Percentiles rank a stretch among this genome's conserved stretches.
phyloP scores from a whole-genome alignment of 2,797 vertebrate genomes.

The Myotis daubentonii region DNA sequence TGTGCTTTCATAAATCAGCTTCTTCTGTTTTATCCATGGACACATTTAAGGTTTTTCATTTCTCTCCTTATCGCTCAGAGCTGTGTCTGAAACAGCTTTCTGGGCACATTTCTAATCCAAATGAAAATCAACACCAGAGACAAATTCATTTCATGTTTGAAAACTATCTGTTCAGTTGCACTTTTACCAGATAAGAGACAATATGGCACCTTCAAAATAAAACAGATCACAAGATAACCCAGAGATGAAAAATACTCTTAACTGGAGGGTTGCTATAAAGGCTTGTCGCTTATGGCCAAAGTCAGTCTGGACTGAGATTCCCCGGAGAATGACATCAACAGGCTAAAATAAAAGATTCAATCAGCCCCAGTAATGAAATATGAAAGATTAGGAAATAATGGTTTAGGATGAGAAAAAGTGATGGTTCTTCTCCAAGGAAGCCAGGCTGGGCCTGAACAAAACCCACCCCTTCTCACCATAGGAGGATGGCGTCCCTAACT shows the following conservation, averaged over 20 bases:
- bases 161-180: conserved; percentile 59
- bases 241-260: conserved; percentile 8
- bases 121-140: conserved; percentile 58
- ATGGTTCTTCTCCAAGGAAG: conserved; percentile 49
- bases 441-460: not conserved
- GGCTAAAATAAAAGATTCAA: conserved; percentile 45
- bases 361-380: conserved; percentile 59
- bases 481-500: not conserved
- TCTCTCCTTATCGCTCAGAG: conserved; percentile 28
- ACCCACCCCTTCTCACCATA: not conserved
- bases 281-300: not conserved
- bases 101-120: conserved; percentile 55
- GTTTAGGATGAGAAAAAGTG: not conserved
- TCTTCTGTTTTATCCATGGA: conserved; percentile 20
- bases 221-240: not conserved
- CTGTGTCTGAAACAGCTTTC: conserved; percentile 34
- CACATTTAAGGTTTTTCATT: conserved; percentile 35
- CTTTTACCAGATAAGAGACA: conserved; percentile 36
- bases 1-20: conserved; percentile 62
- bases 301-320: conserved; percentile 22
- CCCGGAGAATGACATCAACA: conserved; percentile 43
- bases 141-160: conserved; percentile 56
- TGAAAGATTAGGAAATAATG: conserved; percentile 64
- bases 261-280: conserved; percentile 44
- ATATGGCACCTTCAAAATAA: conserved; percentile 39